Evolutionary conservation across 2,797 vertebrate species (phyloP).

Genomic region (Ptychadena robeensis): DNA sequence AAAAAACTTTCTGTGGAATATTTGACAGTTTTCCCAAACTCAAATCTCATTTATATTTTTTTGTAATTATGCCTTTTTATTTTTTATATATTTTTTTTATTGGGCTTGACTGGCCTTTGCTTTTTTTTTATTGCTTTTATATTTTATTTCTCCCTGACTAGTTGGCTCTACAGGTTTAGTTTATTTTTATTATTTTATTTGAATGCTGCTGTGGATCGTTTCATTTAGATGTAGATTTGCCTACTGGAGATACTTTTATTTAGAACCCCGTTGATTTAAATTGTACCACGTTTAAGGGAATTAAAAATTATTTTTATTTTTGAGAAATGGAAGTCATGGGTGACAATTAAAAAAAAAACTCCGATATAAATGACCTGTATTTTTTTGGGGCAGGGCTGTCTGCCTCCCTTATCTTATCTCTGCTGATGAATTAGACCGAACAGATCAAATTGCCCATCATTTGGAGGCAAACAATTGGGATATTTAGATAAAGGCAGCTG

Average conservation of each 20-base stretch:
- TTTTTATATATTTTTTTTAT: background rate
- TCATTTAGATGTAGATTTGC: background rate
- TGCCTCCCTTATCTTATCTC: constrained; percentile 83
- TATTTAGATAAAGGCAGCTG: constrained; percentile 81
- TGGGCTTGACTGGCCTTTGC: background rate
- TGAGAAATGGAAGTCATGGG: background rate
- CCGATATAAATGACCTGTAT: constrained; percentile 79
- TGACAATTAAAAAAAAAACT: constrained; percentile 34
- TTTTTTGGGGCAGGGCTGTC: constrained; percentile 68
- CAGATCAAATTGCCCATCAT: constrained; percentile 84
- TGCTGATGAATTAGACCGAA: constrained; percentile 80
- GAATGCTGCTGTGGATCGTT: background rate
- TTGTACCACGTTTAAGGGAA: too few relatives aligned
- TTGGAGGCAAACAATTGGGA: constrained; percentile 80
- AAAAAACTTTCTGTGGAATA: too few relatives aligned
- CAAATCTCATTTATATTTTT: background rate
- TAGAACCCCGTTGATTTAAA: background rate
- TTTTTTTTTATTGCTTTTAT: background rate
- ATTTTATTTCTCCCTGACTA: background rate
- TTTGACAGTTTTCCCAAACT: too few relatives aligned
- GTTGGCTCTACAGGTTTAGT: too few relatives aligned
- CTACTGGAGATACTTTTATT: background rate
- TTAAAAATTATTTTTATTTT: background rate
- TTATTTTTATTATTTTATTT: too few relatives aligned
- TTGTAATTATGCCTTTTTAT: background rate